Percentiles rank a stretch among this genome's conserved stretches.
Evolutionary conservation across 2,113 vertebrate species (phyloP).

Genomic region (Tenrec ecaudatus): DNA sequence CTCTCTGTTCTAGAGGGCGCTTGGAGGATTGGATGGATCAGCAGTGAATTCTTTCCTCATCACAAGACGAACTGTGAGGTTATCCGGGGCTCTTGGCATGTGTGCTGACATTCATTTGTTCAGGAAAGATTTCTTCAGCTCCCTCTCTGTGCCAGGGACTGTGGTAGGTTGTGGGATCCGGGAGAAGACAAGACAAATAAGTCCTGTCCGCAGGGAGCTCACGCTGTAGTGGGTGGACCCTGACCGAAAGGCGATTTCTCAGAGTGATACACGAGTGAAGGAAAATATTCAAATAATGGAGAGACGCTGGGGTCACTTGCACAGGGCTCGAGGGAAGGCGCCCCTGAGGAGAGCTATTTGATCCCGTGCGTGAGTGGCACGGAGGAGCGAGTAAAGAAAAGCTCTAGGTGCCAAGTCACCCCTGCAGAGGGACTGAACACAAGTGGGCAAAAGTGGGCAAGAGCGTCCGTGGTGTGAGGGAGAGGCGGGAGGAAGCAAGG

Average conservation of each 20-base stretch:
- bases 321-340: neutral
- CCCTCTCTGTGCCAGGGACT: neutral
- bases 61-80: neutral
- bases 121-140: neutral
- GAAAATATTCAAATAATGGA: neutral
- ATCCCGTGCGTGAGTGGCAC: too few species aligned
- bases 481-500: neutral
- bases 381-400: rapidly evolving
- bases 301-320: neutral
- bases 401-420: too few species aligned
- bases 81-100: too few species aligned
- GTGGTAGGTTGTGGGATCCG: neutral
- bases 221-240: too few species aligned
- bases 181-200: neutral
- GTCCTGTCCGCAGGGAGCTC: neutral
- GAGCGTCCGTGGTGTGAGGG: neutral
- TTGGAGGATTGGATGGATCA: neutral
- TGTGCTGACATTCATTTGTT: too few species aligned
- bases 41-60: neutral
- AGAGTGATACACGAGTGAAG: neutral
- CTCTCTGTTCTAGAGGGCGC: neutral
- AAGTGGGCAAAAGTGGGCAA: neutral
- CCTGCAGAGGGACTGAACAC: too few species aligned
- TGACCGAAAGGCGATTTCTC: neutral
- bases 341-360: neutral